A percentile compares a stretch with the other conserved stretches of the same genome.
Conservation (phyloP, 2,888 invertebrate species). For the Drosophila kambysellisi region DNA sequence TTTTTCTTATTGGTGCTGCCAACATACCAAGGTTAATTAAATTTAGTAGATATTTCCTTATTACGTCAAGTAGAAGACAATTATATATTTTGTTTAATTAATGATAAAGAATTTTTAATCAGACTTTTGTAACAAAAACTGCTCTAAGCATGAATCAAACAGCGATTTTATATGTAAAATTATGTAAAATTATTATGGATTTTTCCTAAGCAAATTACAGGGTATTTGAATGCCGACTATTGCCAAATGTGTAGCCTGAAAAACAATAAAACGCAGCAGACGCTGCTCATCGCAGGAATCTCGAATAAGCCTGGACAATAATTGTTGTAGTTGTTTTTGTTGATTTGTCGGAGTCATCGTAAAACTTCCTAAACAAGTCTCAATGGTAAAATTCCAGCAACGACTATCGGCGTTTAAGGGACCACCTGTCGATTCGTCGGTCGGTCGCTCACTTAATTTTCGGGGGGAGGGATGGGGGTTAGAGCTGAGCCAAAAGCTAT, state of each 20-base stretch:
- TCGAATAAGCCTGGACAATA: constrained; percentile 42
- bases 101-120: neutral
- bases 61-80: neutral
- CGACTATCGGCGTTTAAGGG: constrained; percentile 72
- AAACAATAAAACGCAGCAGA: constrained; percentile 60
- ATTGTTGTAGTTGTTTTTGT: constrained; percentile 43
- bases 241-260: neutral
- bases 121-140: neutral
- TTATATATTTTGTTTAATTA: neutral
- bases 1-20: constrained; percentile 16
- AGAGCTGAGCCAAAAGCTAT: constrained; percentile 2
- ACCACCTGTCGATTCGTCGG: constrained; percentile 76
- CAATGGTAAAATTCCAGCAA: constrained; percentile 72
- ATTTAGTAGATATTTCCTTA: neutral
- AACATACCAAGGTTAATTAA: neutral
- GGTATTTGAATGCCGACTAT: neutral
- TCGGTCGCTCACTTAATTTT: neutral
- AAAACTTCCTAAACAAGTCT: constrained; percentile 71
- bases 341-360: constrained; percentile 53
- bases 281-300: constrained; percentile 19
- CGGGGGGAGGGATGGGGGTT: too few species aligned
- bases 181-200: neutral
- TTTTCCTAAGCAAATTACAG: neutral
- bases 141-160: neutral
- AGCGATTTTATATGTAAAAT: neutral